Conservation (phyloP, 2,113 vertebrate genomes). For the Leptobrachium ailaonicum region DNA sequence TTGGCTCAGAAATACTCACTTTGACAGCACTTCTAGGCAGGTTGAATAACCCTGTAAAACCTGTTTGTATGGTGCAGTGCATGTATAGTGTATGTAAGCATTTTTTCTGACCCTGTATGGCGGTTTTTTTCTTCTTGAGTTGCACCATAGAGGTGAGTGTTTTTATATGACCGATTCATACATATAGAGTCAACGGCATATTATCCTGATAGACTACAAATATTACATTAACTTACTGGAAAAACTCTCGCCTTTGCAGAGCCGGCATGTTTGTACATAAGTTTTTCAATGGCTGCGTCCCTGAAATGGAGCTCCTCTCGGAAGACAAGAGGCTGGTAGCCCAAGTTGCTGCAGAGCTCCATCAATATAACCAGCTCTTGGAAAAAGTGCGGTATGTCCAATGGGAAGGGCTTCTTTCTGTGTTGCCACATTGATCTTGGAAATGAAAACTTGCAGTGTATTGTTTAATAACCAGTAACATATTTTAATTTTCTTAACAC, state of each 20-base stretch:
- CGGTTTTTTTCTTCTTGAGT: too few relatives aligned
- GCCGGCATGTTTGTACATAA: constrained; percentile 92
- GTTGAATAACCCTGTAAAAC: too few relatives aligned
- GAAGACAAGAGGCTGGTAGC: constrained; percentile 86
- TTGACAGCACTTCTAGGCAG: too few relatives aligned
- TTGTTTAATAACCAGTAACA: background rate
- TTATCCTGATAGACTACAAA: too few relatives aligned
- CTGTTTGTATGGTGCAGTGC: too few relatives aligned
- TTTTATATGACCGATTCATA: too few relatives aligned
- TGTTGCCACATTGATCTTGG: background rate
- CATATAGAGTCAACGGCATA: too few relatives aligned
- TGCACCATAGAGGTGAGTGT: too few relatives aligned
- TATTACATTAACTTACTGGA: background rate
- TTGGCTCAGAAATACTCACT: too few relatives aligned
- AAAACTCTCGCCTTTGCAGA: constrained; percentile 58
- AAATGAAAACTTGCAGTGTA: background rate
- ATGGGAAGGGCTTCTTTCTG: background rate
- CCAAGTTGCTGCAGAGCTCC: constrained; percentile 80
- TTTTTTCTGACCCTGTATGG: too few relatives aligned
- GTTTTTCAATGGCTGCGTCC: constrained; percentile 87
- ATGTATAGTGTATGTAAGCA: too few relatives aligned
- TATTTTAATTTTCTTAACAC: background rate
- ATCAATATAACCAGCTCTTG: constrained; percentile 84
- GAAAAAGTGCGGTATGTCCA: constrained; percentile 84
- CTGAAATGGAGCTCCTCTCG: constrained; percentile 75